A percentile compares a stretch with the other conserved stretches of the same genome.
Conservation (phyloP, 2,113 vertebrate species). For the Setophaga petechia region DNA sequence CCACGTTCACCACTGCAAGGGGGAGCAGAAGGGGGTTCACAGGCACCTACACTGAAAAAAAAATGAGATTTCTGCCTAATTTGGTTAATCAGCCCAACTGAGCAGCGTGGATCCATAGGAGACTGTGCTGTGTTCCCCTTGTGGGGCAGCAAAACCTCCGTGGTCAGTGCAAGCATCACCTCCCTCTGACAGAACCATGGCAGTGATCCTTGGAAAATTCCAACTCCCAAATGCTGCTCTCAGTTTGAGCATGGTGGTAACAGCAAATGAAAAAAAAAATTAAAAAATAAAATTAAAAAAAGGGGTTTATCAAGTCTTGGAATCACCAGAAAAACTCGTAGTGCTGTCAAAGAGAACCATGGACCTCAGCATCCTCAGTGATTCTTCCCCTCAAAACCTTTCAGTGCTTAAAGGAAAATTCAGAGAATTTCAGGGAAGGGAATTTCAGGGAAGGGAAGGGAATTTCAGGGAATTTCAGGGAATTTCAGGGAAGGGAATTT, state of each 20-base stretch:
- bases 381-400: neutral
- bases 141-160: fast-evolving
- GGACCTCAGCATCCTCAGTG: fast-evolving
- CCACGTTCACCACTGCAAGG: neutral
- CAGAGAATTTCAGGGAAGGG: too few relatives aligned
- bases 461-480: too few relatives aligned
- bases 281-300: neutral
- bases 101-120: neutral
- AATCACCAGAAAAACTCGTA: fast-evolving
- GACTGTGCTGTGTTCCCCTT: neutral
- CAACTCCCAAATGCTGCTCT: neutral
- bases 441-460: too few relatives aligned
- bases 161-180: fast-evolving
- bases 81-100: neutral
- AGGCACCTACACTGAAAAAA: neutral
- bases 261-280: too few relatives aligned
- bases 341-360: neutral
- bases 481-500: too few relatives aligned
- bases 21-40: neutral
- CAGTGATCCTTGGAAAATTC: neutral
- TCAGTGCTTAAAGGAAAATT: neutral
- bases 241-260: neutral
- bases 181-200: neutral
- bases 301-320: neutral
- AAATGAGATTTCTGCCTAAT: neutral